Conservation (phyloP, 2,888 invertebrate species). For the Ceratothoa steindachneri region DNA sequence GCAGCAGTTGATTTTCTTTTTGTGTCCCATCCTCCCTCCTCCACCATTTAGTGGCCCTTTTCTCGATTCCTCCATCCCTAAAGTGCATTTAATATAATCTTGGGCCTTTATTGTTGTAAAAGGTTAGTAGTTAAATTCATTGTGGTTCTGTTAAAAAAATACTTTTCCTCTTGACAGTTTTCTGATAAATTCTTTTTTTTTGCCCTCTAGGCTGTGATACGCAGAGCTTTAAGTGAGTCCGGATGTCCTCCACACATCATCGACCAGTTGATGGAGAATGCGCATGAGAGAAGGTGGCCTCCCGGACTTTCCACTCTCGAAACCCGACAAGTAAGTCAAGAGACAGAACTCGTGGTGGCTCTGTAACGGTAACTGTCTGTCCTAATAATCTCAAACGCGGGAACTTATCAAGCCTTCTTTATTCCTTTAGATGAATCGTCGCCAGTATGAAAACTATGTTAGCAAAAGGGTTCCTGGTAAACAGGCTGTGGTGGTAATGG, state of each 20-base stretch:
- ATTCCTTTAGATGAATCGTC: slow-evolving; percentile 77
- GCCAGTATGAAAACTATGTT: slow-evolving; percentile 88
- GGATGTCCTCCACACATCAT: slow-evolving; percentile 90
- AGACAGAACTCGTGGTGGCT: no score
- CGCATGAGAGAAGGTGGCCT: slow-evolving; percentile 93
- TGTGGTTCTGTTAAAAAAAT: no score
- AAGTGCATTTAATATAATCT: no score
- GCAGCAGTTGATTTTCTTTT: no score
- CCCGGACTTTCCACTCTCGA: slow-evolving; percentile 63
- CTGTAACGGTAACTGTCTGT: no score
- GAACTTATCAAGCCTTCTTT: background rate
- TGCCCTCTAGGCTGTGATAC: slow-evolving; percentile 93
- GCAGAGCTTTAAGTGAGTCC: slow-evolving; percentile 83
- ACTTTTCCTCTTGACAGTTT: no score
- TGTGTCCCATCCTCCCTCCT: no score
- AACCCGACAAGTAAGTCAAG: slow-evolving; percentile 59
- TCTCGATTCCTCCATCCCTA: no score
- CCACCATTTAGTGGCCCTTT: no score
- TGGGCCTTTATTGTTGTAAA: no score
- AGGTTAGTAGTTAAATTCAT: no score
- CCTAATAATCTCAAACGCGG: background rate
- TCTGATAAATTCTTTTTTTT: no score
- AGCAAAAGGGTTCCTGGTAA: slow-evolving; percentile 92
- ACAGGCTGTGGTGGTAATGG: slow-evolving; percentile 89
- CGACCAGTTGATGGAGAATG: slow-evolving; percentile 93